A percentile compares a stretch with the other conserved stretches of the same genome.
phyloP scores from a whole-genome alignment of 2,113 vertebrate genomes.

The Mobula birostris region DNA sequence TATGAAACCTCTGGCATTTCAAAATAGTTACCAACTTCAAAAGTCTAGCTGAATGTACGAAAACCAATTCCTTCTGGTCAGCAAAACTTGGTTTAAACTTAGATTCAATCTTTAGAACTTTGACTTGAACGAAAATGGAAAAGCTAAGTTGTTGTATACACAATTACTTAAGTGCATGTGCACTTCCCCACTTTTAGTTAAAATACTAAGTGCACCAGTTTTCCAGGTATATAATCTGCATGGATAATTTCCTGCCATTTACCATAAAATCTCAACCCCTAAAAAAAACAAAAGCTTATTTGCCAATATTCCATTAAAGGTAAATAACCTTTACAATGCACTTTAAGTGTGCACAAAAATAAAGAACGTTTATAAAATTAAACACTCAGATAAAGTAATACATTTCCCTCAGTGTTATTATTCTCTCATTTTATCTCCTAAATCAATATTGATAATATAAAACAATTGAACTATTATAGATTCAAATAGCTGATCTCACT shows the following conservation, averaged over 20 bases:
- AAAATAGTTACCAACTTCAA: not conserved
- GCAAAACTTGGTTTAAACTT: not conserved
- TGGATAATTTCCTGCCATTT: not conserved
- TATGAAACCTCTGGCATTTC: not conserved
- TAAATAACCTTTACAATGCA: not conserved
- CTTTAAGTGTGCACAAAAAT: not conserved
- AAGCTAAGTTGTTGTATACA: no score
- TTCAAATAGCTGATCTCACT: slow-evolving; percentile 48
- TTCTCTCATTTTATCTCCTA: not conserved
- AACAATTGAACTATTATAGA: no score
- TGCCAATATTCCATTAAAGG: not conserved
- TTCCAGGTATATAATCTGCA: not conserved
- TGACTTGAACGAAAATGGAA: not conserved
- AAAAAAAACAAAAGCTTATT: not conserved
- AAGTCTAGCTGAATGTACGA: not conserved
- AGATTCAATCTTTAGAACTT: not conserved
- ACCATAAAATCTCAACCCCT: not conserved
- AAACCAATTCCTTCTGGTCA: not conserved
- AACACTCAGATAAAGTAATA: not conserved
- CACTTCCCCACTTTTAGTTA: not conserved
- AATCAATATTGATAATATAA: not conserved
- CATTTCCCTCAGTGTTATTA: not conserved
- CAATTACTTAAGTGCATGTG: not conserved
- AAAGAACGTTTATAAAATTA: not conserved
- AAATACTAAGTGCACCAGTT: not conserved